These are phyloP conservation scores for Jaculus jaculus DNA, from an alignment of 2,113 vertebrate genomes.

Conservation along the genomic window DNA sequence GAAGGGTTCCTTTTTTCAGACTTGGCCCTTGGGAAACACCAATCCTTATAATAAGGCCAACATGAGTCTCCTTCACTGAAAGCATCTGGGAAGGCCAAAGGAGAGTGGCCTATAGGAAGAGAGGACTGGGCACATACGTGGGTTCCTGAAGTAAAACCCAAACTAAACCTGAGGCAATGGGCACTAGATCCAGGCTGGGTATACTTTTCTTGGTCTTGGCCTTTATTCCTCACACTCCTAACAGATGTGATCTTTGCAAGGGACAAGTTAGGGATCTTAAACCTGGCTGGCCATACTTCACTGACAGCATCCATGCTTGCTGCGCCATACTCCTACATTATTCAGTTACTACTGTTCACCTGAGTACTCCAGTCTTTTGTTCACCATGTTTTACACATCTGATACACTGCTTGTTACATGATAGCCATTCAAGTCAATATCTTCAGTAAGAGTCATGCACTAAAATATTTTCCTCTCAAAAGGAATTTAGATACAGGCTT, in stretches of 20 bases:
- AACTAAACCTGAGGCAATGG: neutral
- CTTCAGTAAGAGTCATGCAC: constrained; percentile 3
- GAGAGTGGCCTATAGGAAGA: too few species aligned
- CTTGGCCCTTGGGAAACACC: neutral
- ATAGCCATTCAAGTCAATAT: neutral
- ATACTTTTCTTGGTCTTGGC: neutral
- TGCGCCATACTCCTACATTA: neutral
- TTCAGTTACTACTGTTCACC: neutral
- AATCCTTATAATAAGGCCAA: neutral
- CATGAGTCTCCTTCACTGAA: neutral
- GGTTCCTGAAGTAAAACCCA: neutral
- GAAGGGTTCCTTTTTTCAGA: neutral
- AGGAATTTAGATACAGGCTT: neutral
- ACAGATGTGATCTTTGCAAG: constrained; percentile 5
- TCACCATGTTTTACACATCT: constrained; percentile 21
- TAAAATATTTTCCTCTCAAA: constrained; percentile 11
- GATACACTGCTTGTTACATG: neutral
- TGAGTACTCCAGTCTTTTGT: neutral
- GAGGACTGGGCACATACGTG: neutral
- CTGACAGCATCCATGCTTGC: neutral
- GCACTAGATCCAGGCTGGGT: neutral
- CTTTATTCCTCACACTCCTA: neutral
- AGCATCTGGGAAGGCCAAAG: neutral
- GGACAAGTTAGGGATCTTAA: neutral
- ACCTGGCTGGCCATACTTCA: neutral